Conservation (phyloP, 2,888 invertebrate genomes). For the Drosophila lutescens region DNA sequence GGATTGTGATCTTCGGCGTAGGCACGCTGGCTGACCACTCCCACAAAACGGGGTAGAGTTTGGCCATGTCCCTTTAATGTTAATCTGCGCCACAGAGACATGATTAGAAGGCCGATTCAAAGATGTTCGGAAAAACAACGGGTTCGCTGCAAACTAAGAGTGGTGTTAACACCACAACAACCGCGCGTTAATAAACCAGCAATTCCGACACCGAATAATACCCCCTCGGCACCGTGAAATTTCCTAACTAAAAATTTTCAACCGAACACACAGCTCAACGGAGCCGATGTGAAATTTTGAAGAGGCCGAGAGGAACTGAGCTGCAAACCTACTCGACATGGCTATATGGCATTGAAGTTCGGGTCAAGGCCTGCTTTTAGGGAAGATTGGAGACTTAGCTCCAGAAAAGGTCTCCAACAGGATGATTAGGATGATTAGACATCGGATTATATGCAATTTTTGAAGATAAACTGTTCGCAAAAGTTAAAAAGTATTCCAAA, state of each 20-base stretch:
- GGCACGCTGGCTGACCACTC: not conserved
- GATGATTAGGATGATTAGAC: too few relatives aligned
- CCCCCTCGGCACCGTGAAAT: not conserved
- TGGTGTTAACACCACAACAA: not conserved
- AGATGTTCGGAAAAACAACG: not conserved
- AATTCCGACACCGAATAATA: slow-evolving; percentile 16
- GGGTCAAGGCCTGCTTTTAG: slow-evolving; percentile 1
- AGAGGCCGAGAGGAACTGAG: slow-evolving; percentile 14
- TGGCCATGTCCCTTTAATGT: not conserved
- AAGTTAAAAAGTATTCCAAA: too few relatives aligned
- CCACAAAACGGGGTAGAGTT: not conserved
- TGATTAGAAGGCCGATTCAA: not conserved
- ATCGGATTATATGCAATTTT: too few relatives aligned
- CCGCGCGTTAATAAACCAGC: not conserved
- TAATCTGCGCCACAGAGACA: slow-evolving; percentile 22
- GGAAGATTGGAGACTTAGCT: not conserved
- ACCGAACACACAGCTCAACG: slow-evolving; percentile 8
- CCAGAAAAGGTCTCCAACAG: too few relatives aligned
- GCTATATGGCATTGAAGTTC: not conserved
- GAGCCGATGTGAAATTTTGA: slow-evolving; percentile 24
- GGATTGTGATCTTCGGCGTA: slow-evolving; percentile 19
- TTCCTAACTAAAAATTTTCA: slow-evolving; percentile 9
- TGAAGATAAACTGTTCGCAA: too few relatives aligned
- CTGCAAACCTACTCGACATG: not conserved
- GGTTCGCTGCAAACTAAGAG: not conserved